These are phyloP conservation scores for Mus spretus DNA, from an alignment of 2,797 vertebrate species.

Conservation along the genomic window DNA sequence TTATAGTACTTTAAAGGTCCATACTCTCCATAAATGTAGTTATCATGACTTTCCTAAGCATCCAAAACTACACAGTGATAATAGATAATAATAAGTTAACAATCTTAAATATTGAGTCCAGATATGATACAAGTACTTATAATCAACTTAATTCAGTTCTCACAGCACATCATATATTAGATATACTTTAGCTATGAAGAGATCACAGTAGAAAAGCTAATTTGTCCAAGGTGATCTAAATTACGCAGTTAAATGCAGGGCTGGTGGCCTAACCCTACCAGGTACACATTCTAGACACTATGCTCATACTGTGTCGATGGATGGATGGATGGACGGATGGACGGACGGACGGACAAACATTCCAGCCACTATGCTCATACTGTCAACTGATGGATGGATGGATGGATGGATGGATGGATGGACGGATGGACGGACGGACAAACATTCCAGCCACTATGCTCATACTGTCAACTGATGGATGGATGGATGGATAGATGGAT, in stretches of 20 bases:
- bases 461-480: background rate
- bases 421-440: too few relatives aligned
- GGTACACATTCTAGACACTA: background rate
- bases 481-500: too few relatives aligned
- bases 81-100: background rate
- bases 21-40: background rate
- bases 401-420: too few relatives aligned
- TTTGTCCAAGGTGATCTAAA: background rate
- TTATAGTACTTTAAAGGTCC: background rate
- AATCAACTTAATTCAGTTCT: background rate
- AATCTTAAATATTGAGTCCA: background rate
- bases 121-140: background rate
- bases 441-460: background rate
- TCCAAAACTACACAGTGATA: background rate
- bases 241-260: background rate
- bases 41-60: slow-evolving; percentile 1
- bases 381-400: too few relatives aligned
- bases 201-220: background rate
- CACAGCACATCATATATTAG: background rate
- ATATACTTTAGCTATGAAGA: slow-evolving; percentile 7
- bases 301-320: background rate
- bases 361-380: too few relatives aligned
- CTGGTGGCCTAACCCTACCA: background rate
- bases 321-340: too few relatives aligned
- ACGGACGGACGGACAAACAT: background rate